A percentile compares a stretch with the other conserved stretches of the same genome.
These are phyloP conservation scores for Lethenteron reissneri DNA, from an alignment of 2,113 vertebrate species.

Conservation along the genomic window DNA sequence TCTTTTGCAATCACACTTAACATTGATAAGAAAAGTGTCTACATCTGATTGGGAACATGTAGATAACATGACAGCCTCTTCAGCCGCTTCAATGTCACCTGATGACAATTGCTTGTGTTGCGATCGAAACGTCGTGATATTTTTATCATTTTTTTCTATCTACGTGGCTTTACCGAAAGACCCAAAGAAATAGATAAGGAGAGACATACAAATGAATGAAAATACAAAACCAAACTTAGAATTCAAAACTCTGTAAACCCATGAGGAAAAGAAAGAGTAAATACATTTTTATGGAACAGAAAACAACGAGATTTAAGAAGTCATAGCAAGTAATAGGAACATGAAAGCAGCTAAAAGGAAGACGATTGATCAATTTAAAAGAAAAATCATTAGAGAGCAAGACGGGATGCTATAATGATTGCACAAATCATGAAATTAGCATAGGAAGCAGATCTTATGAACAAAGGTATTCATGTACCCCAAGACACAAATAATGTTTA, in stretches of 20 bases:
- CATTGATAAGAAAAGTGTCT: too few relatives aligned
- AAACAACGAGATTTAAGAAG: not conserved
- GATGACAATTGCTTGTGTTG: too few relatives aligned
- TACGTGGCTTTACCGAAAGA: not conserved
- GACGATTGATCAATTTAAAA: not conserved
- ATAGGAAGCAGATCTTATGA: too few relatives aligned
- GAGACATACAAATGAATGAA: not conserved
- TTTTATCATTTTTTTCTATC: too few relatives aligned
- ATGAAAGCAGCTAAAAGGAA: not conserved
- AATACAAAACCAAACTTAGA: not conserved
- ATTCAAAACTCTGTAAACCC: not conserved
- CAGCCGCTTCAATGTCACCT: too few relatives aligned
- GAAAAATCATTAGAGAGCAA: not conserved
- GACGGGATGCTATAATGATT: not conserved
- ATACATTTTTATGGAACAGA: not conserved
- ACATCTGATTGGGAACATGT: too few relatives aligned
- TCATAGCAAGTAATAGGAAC: not conserved
- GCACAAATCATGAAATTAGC: too few relatives aligned
- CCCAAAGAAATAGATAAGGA: not conserved
- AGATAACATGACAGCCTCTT: too few relatives aligned
- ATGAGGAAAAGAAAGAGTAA: slow-evolving; percentile 1
- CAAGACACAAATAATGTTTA: too few relatives aligned
- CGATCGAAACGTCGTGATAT: too few relatives aligned
- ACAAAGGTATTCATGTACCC: too few relatives aligned
- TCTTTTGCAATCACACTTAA: too few relatives aligned